phyloP scores from a whole-genome alignment of 2,113 vertebrate genomes.

The Alces alces region DNA sequence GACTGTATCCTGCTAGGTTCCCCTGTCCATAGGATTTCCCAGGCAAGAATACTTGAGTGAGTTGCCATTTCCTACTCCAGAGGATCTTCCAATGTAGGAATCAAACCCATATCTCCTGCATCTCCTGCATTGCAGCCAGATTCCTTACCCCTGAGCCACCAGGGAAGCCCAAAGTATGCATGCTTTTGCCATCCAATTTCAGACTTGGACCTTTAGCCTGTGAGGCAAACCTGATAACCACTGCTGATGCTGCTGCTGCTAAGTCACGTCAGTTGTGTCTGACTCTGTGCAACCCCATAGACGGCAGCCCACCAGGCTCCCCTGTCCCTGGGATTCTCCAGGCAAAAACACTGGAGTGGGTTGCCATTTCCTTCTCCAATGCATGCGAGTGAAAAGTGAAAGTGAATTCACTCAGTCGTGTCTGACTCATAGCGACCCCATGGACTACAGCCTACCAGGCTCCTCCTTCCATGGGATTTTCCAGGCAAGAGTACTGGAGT shows the following conservation, averaged over 20 bases:
- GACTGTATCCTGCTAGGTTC: neutral
- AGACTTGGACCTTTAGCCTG: neutral
- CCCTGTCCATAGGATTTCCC: neutral
- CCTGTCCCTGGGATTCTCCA: neutral
- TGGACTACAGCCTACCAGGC: neutral
- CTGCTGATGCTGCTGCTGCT: neutral
- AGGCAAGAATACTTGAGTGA: neutral
- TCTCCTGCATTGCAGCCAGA: neutral
- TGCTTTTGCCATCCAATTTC: neutral
- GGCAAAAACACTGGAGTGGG: neutral
- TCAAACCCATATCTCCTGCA: neutral
- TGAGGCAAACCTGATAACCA: neutral
- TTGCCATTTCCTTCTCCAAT: neutral
- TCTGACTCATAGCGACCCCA: rapidly evolving
- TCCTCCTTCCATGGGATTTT: neutral
- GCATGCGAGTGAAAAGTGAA: too few species aligned
- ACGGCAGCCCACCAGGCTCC: neutral
- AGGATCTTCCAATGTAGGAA: neutral
- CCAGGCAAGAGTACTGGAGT: neutral
- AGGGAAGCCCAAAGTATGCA: neutral
- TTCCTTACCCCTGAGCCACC: neutral
- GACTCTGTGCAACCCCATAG: rapidly evolving
- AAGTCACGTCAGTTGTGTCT: rapidly evolving
- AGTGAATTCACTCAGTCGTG: neutral
- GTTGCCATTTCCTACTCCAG: neutral